Evolutionary conservation across 1,140 invertebrate genomes (phyloP).

Genomic region (Sarcophaga peregrina): DNA sequence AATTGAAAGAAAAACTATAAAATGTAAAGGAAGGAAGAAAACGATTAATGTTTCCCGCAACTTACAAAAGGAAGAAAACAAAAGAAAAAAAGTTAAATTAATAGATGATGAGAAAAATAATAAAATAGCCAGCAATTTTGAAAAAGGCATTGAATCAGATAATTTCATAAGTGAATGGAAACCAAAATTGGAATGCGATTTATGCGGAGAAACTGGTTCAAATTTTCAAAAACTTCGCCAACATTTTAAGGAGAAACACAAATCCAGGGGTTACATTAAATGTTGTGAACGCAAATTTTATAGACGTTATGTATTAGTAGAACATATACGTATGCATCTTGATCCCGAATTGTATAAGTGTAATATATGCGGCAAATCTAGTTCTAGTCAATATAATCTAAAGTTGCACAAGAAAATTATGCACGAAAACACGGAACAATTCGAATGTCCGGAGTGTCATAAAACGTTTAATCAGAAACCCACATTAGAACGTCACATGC

Average conservation of each 20-base stretch:
- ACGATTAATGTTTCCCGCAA: not conserved
- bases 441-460: constrained; percentile 51
- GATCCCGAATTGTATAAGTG: not conserved
- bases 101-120: not conserved
- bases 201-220: not conserved
- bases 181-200: constrained; percentile 23
- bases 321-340: constrained; percentile 45
- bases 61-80: not conserved
- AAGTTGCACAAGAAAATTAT: constrained; percentile 12
- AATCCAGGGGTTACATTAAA: constrained; percentile 41
- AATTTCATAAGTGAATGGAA: not conserved
- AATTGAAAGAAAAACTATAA: constrained; percentile 18
- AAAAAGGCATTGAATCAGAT: not conserved
- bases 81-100: not conserved
- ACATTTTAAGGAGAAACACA: constrained; percentile 35
- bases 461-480: constrained; percentile 51
- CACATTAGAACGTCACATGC: constrained; percentile 49
- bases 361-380: not conserved
- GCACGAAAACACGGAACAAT: constrained; percentile 24
- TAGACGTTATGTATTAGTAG: constrained; percentile 51
- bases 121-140: constrained; percentile 12
- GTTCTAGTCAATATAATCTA: not conserved
- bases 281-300: constrained; percentile 53
- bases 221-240: constrained; percentile 4
- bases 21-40: not conserved